These are phyloP conservation scores for Premnoplex brunnescens DNA, from an alignment of 2,797 vertebrate genomes.

Conservation along the genomic window DNA sequence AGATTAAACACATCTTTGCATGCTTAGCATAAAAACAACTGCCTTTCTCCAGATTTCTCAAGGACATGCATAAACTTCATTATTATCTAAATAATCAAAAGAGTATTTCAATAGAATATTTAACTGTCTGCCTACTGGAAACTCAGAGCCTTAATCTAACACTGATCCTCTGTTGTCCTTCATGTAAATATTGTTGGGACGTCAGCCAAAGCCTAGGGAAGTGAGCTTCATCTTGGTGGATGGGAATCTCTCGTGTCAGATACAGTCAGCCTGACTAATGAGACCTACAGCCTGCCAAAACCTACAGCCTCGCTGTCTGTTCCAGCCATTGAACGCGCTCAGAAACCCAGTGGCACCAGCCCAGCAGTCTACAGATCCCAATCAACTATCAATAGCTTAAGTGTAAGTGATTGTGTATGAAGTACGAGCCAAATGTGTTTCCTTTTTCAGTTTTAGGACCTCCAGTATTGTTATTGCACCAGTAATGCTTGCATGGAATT, in stretches of 20 bases:
- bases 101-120: constrained; percentile 63
- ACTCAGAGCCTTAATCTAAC: constrained; percentile 62
- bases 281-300: constrained; percentile 83
- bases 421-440: constrained; percentile 71
- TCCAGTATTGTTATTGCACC: constrained; percentile 66
- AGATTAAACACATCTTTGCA: constrained; percentile 68
- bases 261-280: constrained; percentile 90
- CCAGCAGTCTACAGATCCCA: constrained; percentile 72
- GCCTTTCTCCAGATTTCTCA: constrained; percentile 62
- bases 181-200: constrained; percentile 78
- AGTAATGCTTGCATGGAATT: constrained; percentile 68
- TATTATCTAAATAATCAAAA: constrained; percentile 61
- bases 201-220: constrained; percentile 81
- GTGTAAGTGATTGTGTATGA: constrained; percentile 74
- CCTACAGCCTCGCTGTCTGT: constrained; percentile 72
- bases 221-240: constrained; percentile 75
- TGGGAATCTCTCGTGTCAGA: constrained; percentile 87
- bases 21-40: constrained; percentile 57
- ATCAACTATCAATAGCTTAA: constrained; percentile 78
- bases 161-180: constrained; percentile 69
- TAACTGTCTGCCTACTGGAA: constrained; percentile 67
- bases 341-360: constrained; percentile 72
- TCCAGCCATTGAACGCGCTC: constrained; percentile 70
- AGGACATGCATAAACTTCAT: constrained; percentile 58
- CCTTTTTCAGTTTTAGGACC: constrained; percentile 70